A percentile compares a stretch with the other conserved stretches of the same genome.
Conservation (phyloP, 2,888 invertebrate species). For the Drosophila lacicola region DNA sequence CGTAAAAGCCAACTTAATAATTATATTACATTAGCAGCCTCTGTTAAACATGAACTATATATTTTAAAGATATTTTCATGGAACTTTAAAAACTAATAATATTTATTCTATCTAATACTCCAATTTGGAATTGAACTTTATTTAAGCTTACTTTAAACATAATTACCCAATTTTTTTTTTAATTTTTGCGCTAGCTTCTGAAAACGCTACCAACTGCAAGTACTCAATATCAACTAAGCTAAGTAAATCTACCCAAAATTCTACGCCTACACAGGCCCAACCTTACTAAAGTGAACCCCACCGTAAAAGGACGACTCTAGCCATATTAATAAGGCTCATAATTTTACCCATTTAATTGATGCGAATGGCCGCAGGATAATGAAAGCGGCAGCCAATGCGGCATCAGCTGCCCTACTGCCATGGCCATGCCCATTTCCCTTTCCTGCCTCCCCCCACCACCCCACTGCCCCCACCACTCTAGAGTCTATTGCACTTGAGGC, state of each 20-base stretch:
- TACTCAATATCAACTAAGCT: constrained; percentile 53
- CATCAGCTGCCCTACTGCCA: constrained; percentile 39
- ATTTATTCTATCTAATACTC: background rate
- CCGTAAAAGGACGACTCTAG: constrained; percentile 13
- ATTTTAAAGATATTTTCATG: too few relatives aligned
- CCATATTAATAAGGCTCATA: constrained; percentile 68
- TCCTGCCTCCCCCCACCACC: background rate
- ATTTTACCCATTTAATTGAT: constrained; percentile 67
- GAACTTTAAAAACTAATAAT: background rate
- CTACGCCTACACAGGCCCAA: background rate
- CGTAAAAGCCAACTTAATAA: too few relatives aligned
- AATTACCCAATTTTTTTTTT: background rate
- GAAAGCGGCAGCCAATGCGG: constrained; percentile 49
- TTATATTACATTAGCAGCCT: too few relatives aligned
- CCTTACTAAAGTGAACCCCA: background rate
- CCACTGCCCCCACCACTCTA: background rate
- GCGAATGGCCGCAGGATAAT: constrained; percentile 67
- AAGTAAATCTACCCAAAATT: constrained; percentile 22
- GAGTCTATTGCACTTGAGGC: constrained; percentile 70
- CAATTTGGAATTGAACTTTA: background rate
- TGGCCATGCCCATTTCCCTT: background rate
- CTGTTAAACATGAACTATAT: too few relatives aligned
- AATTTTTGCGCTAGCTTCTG: constrained; percentile 3
- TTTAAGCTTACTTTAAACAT: background rate
- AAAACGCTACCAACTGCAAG: constrained; percentile 35